Conservation (phyloP, 2,797 vertebrate species). For the Poecilia picta region DNA sequence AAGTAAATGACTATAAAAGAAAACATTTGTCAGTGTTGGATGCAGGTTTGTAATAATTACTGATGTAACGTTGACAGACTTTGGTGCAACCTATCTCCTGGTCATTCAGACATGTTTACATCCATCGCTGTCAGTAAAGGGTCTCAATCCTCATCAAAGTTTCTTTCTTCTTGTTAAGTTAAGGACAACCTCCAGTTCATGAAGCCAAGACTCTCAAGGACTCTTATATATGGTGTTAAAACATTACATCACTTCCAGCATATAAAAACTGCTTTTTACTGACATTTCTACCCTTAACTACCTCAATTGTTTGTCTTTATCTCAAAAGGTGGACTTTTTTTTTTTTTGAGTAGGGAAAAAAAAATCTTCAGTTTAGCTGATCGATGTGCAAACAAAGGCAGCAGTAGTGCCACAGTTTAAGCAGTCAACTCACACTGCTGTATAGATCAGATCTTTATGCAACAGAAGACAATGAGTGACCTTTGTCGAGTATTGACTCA, state of each 20-base stretch:
- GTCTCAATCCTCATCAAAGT: conserved; percentile 40
- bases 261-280: conserved; percentile 2
- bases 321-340: neutral
- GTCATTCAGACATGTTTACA: conserved; percentile 50
- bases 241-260: neutral
- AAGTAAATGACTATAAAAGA: neutral
- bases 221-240: neutral
- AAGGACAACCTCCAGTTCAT: conserved; percentile 45
- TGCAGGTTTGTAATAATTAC: conserved; percentile 47
- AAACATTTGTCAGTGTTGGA: conserved; percentile 20
- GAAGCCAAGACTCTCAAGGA: conserved; percentile 43
- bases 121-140: conserved; percentile 60
- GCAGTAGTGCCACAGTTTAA: conserved; percentile 33
- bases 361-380: conserved; percentile 3
- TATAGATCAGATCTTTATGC: conserved; percentile 47
- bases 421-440: conserved; percentile 31
- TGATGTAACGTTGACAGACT: conserved; percentile 45
- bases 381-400: conserved; percentile 40
- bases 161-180: conserved; percentile 25
- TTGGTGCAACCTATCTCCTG: conserved; percentile 41
- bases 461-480: conserved; percentile 41
- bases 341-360: conserved; percentile 3
- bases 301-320: conserved; percentile 5
- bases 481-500: conserved; percentile 51
- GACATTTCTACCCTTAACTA: conserved; percentile 12